Percentiles rank a stretch among this genome's conserved stretches.
These are phyloP conservation scores for Pycnonotus jocosus DNA, from an alignment of 2,113 vertebrate species.

Conservation along the genomic window DNA sequence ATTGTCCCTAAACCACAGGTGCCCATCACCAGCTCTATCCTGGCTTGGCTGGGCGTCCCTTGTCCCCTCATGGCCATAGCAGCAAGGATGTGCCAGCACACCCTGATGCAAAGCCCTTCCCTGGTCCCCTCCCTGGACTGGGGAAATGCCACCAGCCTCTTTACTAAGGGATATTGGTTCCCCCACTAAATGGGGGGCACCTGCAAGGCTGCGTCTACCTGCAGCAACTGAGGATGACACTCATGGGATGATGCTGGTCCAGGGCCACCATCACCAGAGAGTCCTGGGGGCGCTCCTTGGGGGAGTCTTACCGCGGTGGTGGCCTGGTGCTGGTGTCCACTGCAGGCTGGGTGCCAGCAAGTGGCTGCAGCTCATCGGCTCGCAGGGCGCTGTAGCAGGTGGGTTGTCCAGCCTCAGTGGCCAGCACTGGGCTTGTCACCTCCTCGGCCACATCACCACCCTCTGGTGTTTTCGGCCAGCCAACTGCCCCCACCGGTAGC, in stretches of 20 bases:
- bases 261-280: neutral
- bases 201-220: neutral
- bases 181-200: neutral
- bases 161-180: neutral
- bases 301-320: conserved; percentile 79
- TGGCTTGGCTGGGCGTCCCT: neutral
- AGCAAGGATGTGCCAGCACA: neutral
- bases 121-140: neutral
- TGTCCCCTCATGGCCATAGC: neutral
- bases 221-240: neutral
- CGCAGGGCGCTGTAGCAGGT: conserved; percentile 86
- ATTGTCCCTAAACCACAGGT: neutral
- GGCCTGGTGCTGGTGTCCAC: conserved; percentile 57
- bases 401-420: conserved; percentile 73
- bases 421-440: conserved; percentile 83
- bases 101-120: neutral
- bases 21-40: neutral
- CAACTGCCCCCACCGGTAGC: conserved; percentile 66
- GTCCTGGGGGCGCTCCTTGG: neutral
- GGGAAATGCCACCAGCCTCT: neutral
- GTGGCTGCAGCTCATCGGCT: conserved; percentile 83
- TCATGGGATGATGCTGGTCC: fast-evolving
- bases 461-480: conserved; percentile 69
- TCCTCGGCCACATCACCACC: conserved; percentile 63
- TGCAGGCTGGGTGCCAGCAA: conserved; percentile 56